Conservation (phyloP, 2,113 vertebrate species). For the Thermophis baileyi region DNA sequence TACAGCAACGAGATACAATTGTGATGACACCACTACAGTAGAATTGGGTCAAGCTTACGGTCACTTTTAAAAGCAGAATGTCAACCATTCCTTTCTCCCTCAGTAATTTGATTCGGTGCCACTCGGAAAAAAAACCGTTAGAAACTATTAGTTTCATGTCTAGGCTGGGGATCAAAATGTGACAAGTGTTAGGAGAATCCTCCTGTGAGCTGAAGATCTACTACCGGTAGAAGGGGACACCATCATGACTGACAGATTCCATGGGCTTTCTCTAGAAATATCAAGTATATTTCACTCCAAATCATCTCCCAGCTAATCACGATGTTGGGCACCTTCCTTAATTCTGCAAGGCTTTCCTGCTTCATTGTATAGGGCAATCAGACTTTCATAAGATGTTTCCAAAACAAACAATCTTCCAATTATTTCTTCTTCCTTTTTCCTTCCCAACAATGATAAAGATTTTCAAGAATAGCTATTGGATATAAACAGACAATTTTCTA, state of each 20-base stretch:
- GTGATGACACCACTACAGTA: conserved; percentile 58
- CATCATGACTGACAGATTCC: conserved; percentile 29
- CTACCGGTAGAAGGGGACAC: conserved; percentile 5
- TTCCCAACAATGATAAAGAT: neutral
- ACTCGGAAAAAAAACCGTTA: conserved; percentile 43
- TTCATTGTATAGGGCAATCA: neutral
- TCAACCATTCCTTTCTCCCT: conserved; percentile 57
- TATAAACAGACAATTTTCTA: neutral
- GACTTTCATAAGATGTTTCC: neutral
- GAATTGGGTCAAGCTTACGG: conserved; percentile 69
- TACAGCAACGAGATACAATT: conserved; percentile 56
- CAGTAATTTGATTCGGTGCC: conserved; percentile 62
- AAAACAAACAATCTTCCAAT: neutral
- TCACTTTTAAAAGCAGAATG: conserved; percentile 64
- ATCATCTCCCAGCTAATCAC: neutral
- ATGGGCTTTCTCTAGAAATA: neutral
- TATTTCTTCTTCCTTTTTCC: neutral
- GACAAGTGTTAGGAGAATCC: conserved; percentile 25
- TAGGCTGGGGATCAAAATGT: conserved; percentile 36
- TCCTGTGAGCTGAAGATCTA: conserved; percentile 8
- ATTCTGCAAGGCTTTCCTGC: neutral
- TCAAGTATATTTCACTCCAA: neutral
- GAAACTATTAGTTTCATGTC: conserved; percentile 56
- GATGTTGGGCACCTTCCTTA: neutral
- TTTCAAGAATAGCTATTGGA: neutral